Percentiles rank a stretch among this genome's conserved stretches.
These are phyloP conservation scores for Leptopilina boulardi DNA, from an alignment of 1,140 invertebrate genomes.

Conservation along the genomic window DNA sequence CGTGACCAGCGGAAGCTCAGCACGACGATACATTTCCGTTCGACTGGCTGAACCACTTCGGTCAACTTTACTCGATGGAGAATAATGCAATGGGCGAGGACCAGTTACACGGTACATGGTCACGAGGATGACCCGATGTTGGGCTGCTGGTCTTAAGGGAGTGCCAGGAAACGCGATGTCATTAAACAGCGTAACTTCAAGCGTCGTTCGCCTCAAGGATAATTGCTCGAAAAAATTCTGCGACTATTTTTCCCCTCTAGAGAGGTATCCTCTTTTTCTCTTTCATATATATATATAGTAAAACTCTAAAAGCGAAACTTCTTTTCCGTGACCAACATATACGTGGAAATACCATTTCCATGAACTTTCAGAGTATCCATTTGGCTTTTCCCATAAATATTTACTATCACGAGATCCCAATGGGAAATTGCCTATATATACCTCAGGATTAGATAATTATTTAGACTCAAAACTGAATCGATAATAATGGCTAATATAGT, in stretches of 20 bases:
- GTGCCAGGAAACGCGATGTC: conserved; percentile 67
- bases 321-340: conserved; percentile 13
- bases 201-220: conserved; percentile 66
- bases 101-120: conserved; percentile 65
- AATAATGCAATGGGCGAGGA: conserved; percentile 67
- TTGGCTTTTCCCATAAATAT: neutral
- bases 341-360: neutral
- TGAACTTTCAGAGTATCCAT: neutral
- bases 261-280: neutral
- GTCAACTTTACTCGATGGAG: conserved; percentile 58
- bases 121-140: conserved; percentile 58
- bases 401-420: neutral
- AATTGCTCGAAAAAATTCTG: conserved; percentile 69
- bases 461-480: neutral
- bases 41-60: conserved; percentile 56
- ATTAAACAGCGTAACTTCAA: conserved; percentile 67
- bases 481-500: neutral
- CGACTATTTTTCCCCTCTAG: conserved; percentile 55
- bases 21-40: conserved; percentile 67
- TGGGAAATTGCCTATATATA: conserved; percentile 1
- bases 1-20: conserved; percentile 65
- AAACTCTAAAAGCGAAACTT: conserved; percentile 5
- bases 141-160: conserved; percentile 61
- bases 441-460: neutral
- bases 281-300: no score